phyloP scores from a whole-genome alignment of 2,888 invertebrate genomes.

The Erebia palarica region DNA sequence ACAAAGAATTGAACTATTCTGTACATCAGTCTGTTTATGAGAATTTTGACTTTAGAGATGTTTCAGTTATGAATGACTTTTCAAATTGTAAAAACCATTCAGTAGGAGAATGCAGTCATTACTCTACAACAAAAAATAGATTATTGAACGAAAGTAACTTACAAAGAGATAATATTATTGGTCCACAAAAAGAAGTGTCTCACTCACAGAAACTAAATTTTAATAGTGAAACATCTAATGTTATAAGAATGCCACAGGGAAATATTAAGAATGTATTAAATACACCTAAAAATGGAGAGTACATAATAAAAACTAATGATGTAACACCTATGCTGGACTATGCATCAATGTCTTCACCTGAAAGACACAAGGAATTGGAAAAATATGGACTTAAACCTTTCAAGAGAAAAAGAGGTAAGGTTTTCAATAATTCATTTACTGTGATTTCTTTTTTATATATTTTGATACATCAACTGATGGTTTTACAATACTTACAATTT shows the following conservation, averaged over 20 bases:
- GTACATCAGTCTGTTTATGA: conserved; percentile 61
- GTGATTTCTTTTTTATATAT: neutral
- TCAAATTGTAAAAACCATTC: conserved; percentile 39
- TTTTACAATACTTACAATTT: neutral
- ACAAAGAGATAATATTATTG: conserved; percentile 40
- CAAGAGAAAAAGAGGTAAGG: conserved; percentile 82
- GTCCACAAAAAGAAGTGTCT: conserved; percentile 17
- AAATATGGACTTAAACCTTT: conserved; percentile 86
- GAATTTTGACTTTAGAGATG: conserved; percentile 53
- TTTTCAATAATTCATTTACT: neutral
- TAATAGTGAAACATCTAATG: conserved; percentile 38
- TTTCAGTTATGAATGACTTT: conserved; percentile 53
- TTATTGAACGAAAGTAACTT: conserved; percentile 48
- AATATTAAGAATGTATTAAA: conserved; percentile 34
- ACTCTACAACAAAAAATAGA: conserved; percentile 18
- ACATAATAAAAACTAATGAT: conserved; percentile 79
- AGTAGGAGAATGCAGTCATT: neutral
- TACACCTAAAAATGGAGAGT: conserved; percentile 69
- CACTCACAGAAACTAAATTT: conserved; percentile 13
- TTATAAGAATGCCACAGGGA: conserved; percentile 40
- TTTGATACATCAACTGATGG: no score
- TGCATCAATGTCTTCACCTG: conserved; percentile 80
- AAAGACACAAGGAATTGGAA: conserved; percentile 80
- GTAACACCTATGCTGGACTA: conserved; percentile 84
- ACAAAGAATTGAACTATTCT: conserved; percentile 86